Conservation (phyloP, 2,888 invertebrate genomes). For the Eupsilia transversa region DNA sequence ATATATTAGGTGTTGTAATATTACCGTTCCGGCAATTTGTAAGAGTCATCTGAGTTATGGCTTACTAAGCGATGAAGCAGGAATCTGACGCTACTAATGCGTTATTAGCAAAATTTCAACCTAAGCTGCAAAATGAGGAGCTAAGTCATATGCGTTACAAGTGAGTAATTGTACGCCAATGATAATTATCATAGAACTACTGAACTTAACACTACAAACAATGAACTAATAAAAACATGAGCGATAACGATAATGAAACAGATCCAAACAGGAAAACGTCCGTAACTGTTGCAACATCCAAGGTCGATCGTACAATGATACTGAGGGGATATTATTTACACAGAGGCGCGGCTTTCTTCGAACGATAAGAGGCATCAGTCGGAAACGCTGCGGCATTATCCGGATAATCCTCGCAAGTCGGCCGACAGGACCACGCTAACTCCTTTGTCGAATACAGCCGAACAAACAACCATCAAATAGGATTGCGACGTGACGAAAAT, state of each 20-base stretch:
- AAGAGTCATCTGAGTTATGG: conserved; percentile 51
- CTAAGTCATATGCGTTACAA: neutral
- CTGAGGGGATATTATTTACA: conserved; percentile 74
- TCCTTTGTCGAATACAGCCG: conserved; percentile 73
- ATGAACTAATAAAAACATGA: conserved; percentile 39
- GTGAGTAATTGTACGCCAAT: conserved; percentile 3
- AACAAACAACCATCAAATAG: conserved; percentile 72
- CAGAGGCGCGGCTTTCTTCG: conserved; percentile 67
- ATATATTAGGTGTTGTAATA: conserved; percentile 54
- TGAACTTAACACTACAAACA: conserved; percentile 23
- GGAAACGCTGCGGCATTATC: conserved; percentile 80
- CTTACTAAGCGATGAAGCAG: conserved; percentile 38
- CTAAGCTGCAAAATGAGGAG: conserved; percentile 11
- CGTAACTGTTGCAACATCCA: conserved; percentile 29
- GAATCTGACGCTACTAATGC: conserved; percentile 30
- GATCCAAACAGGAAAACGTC: conserved; percentile 48
- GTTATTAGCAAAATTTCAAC: conserved; percentile 31
- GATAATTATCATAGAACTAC: conserved; percentile 18
- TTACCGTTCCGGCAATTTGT: conserved; percentile 41
- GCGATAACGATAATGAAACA: conserved; percentile 31
- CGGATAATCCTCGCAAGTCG: conserved; percentile 84
- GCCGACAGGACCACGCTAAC: conserved; percentile 72
- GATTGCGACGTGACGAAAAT: conserved; percentile 64
- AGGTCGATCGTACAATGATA: conserved; percentile 61
- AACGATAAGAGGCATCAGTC: conserved; percentile 76